Evolutionary conservation across 2,888 invertebrate genomes (phyloP).

Genomic region (Elgonia sp.): DNA sequence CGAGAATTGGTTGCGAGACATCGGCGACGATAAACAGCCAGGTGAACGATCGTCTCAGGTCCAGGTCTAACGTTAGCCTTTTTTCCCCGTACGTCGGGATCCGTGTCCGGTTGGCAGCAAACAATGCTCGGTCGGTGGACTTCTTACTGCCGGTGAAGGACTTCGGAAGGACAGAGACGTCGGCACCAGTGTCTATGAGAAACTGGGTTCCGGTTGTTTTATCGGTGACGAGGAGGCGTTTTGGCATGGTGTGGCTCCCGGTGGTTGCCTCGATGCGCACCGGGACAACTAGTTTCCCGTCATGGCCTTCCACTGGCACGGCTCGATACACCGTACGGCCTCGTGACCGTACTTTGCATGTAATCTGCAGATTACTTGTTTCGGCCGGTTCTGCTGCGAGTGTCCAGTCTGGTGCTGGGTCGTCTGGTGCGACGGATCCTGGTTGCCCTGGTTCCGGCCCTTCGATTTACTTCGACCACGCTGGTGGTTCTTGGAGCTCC

Average conservation of each 20-base stretch:
- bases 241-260: not conserved
- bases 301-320: not conserved
- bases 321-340: not conserved
- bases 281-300: constrained; percentile 49
- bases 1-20: constrained; percentile 81
- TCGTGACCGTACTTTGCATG: too few relatives aligned
- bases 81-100: constrained; percentile 81
- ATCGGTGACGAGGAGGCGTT: constrained; percentile 15
- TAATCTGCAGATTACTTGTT: too few relatives aligned
- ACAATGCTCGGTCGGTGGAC: not conserved
- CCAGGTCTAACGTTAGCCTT: constrained; percentile 78
- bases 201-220: not conserved
- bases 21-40: constrained; percentile 83
- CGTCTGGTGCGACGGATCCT: too few relatives aligned
- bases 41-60: constrained; percentile 79
- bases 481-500: too few relatives aligned
- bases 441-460: too few relatives aligned
- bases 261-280: constrained; percentile 32
- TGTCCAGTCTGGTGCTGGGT: too few relatives aligned
- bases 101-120: constrained; percentile 81
- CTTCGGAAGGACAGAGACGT: constrained; percentile 32
- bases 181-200: constrained; percentile 49
- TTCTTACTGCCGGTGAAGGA: not conserved
- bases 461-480: too few relatives aligned
- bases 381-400: too few relatives aligned